Base-by-base conservation (phyloP, 1,140 invertebrate genomes). In the Zaprionus inermis region DNA sequence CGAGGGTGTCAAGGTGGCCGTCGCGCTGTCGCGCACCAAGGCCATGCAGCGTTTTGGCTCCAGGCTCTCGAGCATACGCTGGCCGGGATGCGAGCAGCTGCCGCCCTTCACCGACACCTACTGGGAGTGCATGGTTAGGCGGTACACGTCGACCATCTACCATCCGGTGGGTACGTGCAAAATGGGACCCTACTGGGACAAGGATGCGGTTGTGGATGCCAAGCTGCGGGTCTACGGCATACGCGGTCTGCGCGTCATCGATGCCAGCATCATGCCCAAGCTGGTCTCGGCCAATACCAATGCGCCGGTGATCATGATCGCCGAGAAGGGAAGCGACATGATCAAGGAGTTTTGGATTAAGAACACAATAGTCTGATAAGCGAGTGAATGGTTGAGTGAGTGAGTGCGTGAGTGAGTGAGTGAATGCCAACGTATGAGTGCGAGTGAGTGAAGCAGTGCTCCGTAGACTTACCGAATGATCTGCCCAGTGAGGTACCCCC, bases 121-220 rank as follows among this genome's bases (percentile, higher is more conserved):
- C 79, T 97, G 96, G 95, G 96, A 97, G 79, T 98, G 97, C 80
- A 96, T 97, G 95, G 96, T 97, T 5, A 93, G 96, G 12, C 93
- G 95, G 7, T 97, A 97, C 68, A 96, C 96, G 0, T 95, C 94
- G 1, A 97, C 97, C 0, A 94, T 94, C n/a, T 98, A 98, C 88
- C 97, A 98, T 93, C 97, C 97, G 0, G 95, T 97, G 0, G 97
- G 97, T 0, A 98, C 97, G 0, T 97, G 96, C 58, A 98, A 98
- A 91, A 99, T 99, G 98, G 98, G 97, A 0, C 96, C 96, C 0
- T 95, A 95, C 54, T 96, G 95, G 94, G 97, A 98, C 90, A 93
- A 94, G 10, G 95, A 95, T 5, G 97, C 97, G 0, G 98, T 98
- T 0, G 97, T 98, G 0, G 97, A 98, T 92, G 95, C 96, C 10